Percentiles rank a stretch among this genome's conserved stretches.
Conservation (phyloP, 2,797 vertebrate genomes). For the Philypnodon macrostomus region DNA sequence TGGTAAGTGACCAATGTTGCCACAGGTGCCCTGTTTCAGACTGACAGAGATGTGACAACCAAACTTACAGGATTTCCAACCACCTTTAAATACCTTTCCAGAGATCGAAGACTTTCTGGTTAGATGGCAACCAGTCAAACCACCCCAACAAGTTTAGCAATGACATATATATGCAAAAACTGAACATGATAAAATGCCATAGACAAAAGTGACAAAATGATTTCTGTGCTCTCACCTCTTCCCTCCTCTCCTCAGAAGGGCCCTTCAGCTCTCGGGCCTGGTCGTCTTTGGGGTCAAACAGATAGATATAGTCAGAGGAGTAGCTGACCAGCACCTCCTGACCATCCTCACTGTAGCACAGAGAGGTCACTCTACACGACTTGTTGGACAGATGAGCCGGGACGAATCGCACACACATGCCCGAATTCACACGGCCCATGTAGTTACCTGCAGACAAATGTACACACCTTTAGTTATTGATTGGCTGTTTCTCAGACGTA, state of each 20-base stretch:
- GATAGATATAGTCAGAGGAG: constrained; percentile 97
- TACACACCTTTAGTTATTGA: neutral
- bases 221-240: constrained; percentile 80
- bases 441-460: constrained; percentile 83
- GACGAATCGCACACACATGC: constrained; percentile 95
- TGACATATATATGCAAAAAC: too few species aligned
- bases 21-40: too few species aligned
- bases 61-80: too few species aligned
- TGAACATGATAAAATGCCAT: too few species aligned
- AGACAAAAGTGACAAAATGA: too few species aligned
- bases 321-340: constrained; percentile 98
- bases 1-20: too few species aligned
- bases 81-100: too few species aligned
- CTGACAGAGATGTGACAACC: too few species aligned
- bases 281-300: constrained; percentile 96
- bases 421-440: constrained; percentile 89
- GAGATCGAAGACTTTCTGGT: too few species aligned
- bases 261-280: constrained; percentile 93
- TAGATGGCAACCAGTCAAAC: too few species aligned
- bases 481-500: too few species aligned
- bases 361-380: constrained; percentile 94
- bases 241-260: constrained; percentile 91
- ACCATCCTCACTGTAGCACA: constrained; percentile 96
- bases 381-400: constrained; percentile 94
- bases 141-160: too few species aligned